Evolutionary conservation across 2,888 invertebrate species (phyloP).

Genomic region (Drosophila borborema): DNA sequence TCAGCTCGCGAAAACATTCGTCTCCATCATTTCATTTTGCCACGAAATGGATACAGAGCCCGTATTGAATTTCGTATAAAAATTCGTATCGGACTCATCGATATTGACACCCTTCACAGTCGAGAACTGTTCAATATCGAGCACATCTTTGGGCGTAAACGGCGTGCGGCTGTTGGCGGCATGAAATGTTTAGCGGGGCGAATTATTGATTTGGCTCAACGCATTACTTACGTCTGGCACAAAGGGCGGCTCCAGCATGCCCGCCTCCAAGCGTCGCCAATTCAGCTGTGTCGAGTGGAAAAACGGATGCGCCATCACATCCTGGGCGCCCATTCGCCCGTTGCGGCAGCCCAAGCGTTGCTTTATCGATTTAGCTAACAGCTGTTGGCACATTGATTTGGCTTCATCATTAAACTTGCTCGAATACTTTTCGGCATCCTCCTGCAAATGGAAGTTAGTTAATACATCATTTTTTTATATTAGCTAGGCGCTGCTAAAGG

Average conservation of each 20-base stretch:
- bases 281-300: conserved; percentile 90
- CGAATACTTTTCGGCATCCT: conserved; percentile 98
- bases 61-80: conserved; percentile 99
- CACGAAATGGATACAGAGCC: conserved; percentile 99
- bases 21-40: conserved; percentile 99
- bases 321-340: conserved; percentile 91
- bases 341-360: conserved; percentile 93
- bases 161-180: conserved; percentile 92
- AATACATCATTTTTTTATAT: no score
- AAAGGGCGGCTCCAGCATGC: conserved; percentile 96
- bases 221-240: conserved; percentile 93
- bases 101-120: conserved; percentile 99
- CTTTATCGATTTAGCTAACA: conserved; percentile 94
- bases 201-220: conserved; percentile 7
- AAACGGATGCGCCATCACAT: conserved; percentile 90
- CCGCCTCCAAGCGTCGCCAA: conserved; percentile 98
- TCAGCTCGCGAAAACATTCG: conserved; percentile 98
- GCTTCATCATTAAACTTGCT: conserved; percentile 97
- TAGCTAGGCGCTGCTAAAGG: background rate
- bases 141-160: conserved; percentile 99
- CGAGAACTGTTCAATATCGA: conserved; percentile 99
- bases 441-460: conserved; percentile 84
- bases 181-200: background rate
- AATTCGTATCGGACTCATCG: conserved; percentile 98
- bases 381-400: conserved; percentile 94